phyloP scores from a whole-genome alignment of 2,888 invertebrate species.

The Epistrophe grossulariae region DNA sequence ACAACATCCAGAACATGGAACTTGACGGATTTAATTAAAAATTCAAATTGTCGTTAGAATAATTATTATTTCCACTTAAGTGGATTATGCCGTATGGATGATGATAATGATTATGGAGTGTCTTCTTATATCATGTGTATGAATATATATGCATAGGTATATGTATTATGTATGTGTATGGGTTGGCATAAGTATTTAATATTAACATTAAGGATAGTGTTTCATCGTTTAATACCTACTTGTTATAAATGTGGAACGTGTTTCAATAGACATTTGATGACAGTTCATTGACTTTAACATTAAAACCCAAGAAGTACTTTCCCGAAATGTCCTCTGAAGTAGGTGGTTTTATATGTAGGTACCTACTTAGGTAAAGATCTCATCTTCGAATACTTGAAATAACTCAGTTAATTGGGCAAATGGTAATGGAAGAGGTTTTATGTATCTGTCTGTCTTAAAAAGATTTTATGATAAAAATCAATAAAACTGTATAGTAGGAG shows the following conservation, averaged over 20 bases:
- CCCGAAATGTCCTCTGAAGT: slow-evolving; percentile 1
- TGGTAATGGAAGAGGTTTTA: background rate
- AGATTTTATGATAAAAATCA: background rate
- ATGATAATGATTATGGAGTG: slow-evolving; percentile 3
- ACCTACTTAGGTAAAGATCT: background rate
- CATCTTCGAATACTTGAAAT: background rate
- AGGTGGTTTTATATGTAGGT: background rate
- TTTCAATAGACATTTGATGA: slow-evolving; percentile 1
- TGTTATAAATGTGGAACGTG: slow-evolving; percentile 20
- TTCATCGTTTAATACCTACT: slow-evolving; percentile 16
- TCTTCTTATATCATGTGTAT: background rate
- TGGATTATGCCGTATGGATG: slow-evolving; percentile 45
- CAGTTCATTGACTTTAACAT: slow-evolving; percentile 26
- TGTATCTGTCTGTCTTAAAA: background rate
- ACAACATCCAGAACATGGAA: slow-evolving; percentile 33
- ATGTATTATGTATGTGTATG: background rate
- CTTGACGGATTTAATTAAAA: slow-evolving; percentile 72
- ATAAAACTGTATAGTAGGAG: no score
- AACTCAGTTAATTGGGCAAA: background rate
- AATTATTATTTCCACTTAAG: slow-evolving; percentile 69
- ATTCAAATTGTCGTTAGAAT: slow-evolving; percentile 65
- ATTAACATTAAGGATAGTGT: slow-evolving; percentile 30
- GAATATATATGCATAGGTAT: background rate
- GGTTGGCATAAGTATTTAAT: slow-evolving; percentile 27
- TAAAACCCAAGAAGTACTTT: background rate